Percentiles rank a stretch among this genome's conserved stretches.
Conservation (phyloP, 2,888 invertebrate genomes). For the Cantharis nigra region DNA sequence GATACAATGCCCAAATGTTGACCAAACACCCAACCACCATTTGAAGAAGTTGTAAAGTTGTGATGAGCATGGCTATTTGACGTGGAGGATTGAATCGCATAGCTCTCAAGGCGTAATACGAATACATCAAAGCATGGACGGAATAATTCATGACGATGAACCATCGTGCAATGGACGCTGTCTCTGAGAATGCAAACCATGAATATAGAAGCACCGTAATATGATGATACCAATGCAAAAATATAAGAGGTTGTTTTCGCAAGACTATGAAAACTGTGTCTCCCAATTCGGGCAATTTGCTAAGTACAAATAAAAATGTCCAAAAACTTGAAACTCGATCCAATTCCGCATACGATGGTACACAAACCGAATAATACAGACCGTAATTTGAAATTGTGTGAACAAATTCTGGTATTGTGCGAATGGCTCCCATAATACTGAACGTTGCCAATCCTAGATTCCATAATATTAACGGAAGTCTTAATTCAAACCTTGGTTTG, state of each 20-base stretch:
- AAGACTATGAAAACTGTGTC: conserved; percentile 94
- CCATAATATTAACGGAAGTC: conserved; percentile 88
- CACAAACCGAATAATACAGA: conserved; percentile 94
- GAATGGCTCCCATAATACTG: conserved; percentile 90
- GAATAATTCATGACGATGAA: conserved; percentile 94
- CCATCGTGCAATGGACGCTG: conserved; percentile 89
- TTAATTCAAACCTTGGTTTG: conserved; percentile 86
- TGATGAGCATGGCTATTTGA: conserved; percentile 87
- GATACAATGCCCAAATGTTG: conserved; percentile 86
- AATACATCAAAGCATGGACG: conserved; percentile 90
- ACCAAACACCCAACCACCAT: conserved; percentile 93
- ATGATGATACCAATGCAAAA: conserved; percentile 97
- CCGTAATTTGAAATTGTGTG: conserved; percentile 89
- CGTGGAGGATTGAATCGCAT: conserved; percentile 85
- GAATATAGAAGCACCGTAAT: conserved; percentile 92
- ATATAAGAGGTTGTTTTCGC: conserved; percentile 90
- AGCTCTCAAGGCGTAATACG: conserved; percentile 85
- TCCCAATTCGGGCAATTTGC: conserved; percentile 94
- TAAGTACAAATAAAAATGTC: conserved; percentile 96
- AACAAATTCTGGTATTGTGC: conserved; percentile 92
- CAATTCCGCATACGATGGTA: conserved; percentile 90
- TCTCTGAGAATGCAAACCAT: conserved; percentile 93
- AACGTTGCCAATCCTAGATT: conserved; percentile 91
- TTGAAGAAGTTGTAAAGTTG: conserved; percentile 86
- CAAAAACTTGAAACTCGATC: conserved; percentile 95